Evolutionary conservation across 2,888 invertebrate species (phyloP), one percentile per base, ranked within the genome.

Genomic region (Euplexia lucipara): DNA sequence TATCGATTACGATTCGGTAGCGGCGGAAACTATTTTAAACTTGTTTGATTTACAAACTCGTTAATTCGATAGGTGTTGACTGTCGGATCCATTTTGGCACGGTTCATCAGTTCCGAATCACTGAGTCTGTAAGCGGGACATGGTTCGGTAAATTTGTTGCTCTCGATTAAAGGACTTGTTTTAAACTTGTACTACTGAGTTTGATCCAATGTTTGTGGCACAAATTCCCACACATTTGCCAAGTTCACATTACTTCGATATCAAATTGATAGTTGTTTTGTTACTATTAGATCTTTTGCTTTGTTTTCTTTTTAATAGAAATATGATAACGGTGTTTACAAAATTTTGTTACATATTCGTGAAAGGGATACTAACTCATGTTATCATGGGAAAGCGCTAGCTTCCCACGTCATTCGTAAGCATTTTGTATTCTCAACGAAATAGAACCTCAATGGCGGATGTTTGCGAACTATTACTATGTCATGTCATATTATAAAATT

Each of bases 1-100:
- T 70, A 72, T 79, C 75, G 71, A 73, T 79, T 80, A 71, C 78
- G 57, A 71, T 70, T 77, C 62, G 64, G 71, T 70, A 70, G 75
- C 65, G 42, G 47, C 22, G 41, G 35, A 48, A 58, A 79, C 48
- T 66, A 61, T 67, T 61, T 58, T 18, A 56, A 77, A 71, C 60
- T 70, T 62, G 67, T 82, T 81, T 81, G 69, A 73, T 70, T 62
- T 63, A 35, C 54, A 67, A 80, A 64, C 51, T 59, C 58, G 58
- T 61, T 67, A 51, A 75, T 49, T 52, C 8, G 47, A 68, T 75
- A 64, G 71, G 76, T 81, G 76, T 70, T 51, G 61, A 68, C 14
- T 76, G 73, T 73, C 68, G 35, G 34, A 37, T n/a, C 42, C 22
- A 35, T 64, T 80, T 73, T 71, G 65, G 45, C 16, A 65, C 62